Percentiles rank a stretch among this genome's conserved stretches.
Conservation (phyloP, 1,140 invertebrate genomes). For the Magallana gigas region DNA sequence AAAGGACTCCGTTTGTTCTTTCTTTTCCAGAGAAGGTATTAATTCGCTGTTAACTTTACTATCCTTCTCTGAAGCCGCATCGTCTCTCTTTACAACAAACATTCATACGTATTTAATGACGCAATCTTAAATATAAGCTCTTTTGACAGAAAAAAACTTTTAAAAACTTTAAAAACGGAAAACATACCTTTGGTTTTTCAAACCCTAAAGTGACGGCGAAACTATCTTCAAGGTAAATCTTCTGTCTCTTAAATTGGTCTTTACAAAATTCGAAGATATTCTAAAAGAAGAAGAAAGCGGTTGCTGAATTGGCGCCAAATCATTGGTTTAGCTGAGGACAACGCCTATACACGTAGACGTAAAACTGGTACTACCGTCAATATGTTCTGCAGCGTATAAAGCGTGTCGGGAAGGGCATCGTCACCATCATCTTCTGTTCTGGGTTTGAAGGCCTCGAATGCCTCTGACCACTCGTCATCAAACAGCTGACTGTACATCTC, state of each 20-base stretch:
- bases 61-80: background rate
- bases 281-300: background rate
- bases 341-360: no score
- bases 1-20: background rate
- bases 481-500: conserved; percentile 47
- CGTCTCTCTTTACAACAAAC: background rate
- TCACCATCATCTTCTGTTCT: conserved; percentile 19
- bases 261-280: conserved; percentile 23
- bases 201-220: background rate
- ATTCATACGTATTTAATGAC: no score
- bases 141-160: no score
- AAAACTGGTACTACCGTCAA: background rate
- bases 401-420: background rate
- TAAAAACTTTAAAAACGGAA: no score
- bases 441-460: conserved; percentile 42
- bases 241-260: background rate
- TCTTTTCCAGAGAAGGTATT: background rate
- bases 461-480: conserved; percentile 56
- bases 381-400: conserved; percentile 1
- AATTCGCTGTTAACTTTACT: background rate
- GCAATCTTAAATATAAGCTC: no score
- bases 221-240: background rate
- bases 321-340: background rate
- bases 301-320: background rate
- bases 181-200: conserved; percentile 13